These are phyloP conservation scores for Agrochola circellaris DNA, from an alignment of 2,888 invertebrate genomes.

Conservation along the genomic window DNA sequence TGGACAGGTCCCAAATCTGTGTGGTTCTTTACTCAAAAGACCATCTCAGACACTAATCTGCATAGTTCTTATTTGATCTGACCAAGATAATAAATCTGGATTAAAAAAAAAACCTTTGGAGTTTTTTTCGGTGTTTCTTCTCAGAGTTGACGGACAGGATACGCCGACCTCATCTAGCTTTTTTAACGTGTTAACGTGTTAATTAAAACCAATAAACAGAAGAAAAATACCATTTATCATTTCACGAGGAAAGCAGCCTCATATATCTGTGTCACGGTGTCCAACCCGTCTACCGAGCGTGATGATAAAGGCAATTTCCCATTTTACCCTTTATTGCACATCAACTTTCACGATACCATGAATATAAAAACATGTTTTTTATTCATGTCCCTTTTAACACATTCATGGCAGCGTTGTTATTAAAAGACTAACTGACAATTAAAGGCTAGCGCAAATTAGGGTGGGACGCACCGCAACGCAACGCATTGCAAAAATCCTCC, in stretches of 20 bases:
- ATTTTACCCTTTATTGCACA: slow-evolving; percentile 14
- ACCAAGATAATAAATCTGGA: neutral
- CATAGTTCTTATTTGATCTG: neutral
- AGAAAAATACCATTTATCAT: no score
- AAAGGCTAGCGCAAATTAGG: neutral
- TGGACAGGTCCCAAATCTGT: neutral
- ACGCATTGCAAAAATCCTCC: neutral
- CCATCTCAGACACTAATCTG: neutral
- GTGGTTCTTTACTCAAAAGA: neutral
- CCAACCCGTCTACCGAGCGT: neutral
- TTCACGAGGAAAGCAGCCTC: neutral
- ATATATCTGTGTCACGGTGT: neutral
- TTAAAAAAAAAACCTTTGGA: neutral
- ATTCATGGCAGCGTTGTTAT: slow-evolving; percentile 3
- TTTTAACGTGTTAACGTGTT: no score
- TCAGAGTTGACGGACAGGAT: no score
- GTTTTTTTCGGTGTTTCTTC: neutral
- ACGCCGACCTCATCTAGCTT: no score
- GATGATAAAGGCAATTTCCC: slow-evolving; percentile 11
- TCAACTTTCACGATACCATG: slow-evolving; percentile 38
- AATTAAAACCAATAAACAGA: neutral
- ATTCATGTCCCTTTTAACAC: slow-evolving; percentile 27
- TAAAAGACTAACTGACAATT: slow-evolving; percentile 29
- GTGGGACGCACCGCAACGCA: neutral
- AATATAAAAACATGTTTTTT: slow-evolving; percentile 44